These are phyloP conservation scores for Littorina saxatilis DNA, from an alignment of 1,140 invertebrate species.

Conservation along the genomic window DNA sequence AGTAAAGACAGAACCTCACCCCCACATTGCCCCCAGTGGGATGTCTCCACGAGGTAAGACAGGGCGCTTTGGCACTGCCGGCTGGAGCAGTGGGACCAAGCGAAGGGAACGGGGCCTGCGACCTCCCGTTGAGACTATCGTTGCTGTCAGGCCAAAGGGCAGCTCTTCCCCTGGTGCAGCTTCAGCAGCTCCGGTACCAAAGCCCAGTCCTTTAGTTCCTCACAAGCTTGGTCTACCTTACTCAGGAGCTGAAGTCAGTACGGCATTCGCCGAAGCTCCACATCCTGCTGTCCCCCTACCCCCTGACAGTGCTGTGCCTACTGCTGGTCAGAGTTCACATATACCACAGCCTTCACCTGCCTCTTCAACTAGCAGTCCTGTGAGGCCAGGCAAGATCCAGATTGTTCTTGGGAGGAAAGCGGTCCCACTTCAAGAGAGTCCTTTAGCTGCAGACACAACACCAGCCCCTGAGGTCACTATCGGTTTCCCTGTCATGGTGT, in stretches of 20 bases:
- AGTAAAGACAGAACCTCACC: not conserved
- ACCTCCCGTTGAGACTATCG: conserved; percentile 20
- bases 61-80: conserved; percentile 7
- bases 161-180: not conserved
- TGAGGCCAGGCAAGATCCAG: conserved; percentile 26
- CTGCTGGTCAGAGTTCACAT: no score
- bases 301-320: no score
- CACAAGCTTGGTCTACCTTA: not conserved
- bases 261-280: no score
- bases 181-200: not conserved
- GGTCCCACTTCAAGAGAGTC: conserved; percentile 12
- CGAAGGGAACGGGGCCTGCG: not conserved
- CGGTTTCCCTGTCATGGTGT: conserved; percentile 43
- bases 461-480: not conserved
- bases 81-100: conserved; percentile 10
- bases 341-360: not conserved
- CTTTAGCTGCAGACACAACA: conserved; percentile 6
- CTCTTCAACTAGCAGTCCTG: not conserved
- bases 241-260: not conserved
- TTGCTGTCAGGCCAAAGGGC: not conserved
- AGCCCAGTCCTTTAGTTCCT: not conserved
- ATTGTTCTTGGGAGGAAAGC: conserved; percentile 31
- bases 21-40: not conserved
- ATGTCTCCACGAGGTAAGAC: conserved; percentile 3
- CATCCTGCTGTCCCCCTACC: no score